Percentiles rank a stretch among this genome's conserved stretches.
phyloP scores from a whole-genome alignment of 1,140 invertebrate genomes.

The Drosophila ficusphila region DNA sequence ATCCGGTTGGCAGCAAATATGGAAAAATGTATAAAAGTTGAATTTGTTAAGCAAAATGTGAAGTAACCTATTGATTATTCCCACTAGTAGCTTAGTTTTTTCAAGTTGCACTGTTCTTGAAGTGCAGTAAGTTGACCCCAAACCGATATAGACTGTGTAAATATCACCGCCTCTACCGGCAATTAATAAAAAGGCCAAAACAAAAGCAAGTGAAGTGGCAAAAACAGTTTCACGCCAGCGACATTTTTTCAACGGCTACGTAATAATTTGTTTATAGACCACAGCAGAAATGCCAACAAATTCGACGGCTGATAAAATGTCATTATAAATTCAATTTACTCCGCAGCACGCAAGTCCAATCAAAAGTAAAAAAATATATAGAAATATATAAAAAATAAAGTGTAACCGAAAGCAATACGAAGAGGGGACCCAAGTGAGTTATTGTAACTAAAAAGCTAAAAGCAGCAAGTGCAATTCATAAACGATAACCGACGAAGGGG shows the following conservation, averaged over 20 bases:
- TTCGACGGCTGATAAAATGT: constrained; percentile 57
- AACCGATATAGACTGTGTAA: constrained; percentile 4
- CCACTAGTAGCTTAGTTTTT: background rate
- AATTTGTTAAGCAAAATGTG: background rate
- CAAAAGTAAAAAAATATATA: constrained; percentile 16
- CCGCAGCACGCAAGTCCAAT: constrained; percentile 49
- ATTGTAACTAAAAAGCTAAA: constrained; percentile 18
- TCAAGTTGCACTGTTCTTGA: too few species aligned
- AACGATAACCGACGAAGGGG: constrained; percentile 12
- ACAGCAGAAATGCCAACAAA: constrained; percentile 2
- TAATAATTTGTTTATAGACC: constrained; percentile 67
- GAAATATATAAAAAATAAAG: constrained; percentile 20
- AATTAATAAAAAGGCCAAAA: constrained; percentile 36
- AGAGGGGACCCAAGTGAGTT: constrained; percentile 26
- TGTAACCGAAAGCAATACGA: constrained; percentile 69
- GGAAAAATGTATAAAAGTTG: background rate
- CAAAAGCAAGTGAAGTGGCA: constrained; percentile 29
- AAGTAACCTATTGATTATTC: background rate
- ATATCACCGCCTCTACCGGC: constrained; percentile 7
- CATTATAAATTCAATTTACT: constrained; percentile 28
- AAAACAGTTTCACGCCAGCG: constrained; percentile 34
- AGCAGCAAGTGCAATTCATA: constrained; percentile 28
- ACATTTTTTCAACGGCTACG: constrained; percentile 67
- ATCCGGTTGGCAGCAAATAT: constrained; percentile 1
- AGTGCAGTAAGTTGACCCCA: too few species aligned